Evolutionary conservation across 2,113 vertebrate genomes (phyloP).

Genomic region (Gymnogyps californianus): DNA sequence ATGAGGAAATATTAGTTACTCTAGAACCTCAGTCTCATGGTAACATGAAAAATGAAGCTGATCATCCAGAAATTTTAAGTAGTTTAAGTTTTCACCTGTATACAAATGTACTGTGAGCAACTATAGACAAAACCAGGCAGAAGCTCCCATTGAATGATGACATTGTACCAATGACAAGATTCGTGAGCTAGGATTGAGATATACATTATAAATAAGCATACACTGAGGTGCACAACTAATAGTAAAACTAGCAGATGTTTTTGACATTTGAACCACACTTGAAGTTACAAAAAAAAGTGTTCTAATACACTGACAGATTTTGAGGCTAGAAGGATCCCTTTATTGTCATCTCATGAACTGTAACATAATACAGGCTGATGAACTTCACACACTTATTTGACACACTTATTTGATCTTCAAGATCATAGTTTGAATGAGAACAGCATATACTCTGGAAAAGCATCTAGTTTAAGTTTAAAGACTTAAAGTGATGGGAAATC

Average conservation of each 20-base stretch:
- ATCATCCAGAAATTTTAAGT: neutral
- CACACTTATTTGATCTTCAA: neutral
- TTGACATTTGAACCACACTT: neutral
- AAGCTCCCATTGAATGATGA: neutral
- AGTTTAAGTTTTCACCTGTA: neutral
- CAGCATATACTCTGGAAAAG: neutral
- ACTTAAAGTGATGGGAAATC: neutral
- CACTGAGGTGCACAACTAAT: neutral
- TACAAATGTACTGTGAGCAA: neutral
- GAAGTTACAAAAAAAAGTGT: neutral
- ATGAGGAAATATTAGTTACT: neutral
- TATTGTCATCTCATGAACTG: neutral
- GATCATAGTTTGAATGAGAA: neutral
- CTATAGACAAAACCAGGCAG: neutral
- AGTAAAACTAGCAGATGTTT: neutral
- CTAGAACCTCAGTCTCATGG: neutral
- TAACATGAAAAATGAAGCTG: neutral
- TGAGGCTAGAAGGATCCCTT: neutral
- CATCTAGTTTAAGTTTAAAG: neutral
- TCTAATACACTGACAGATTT: neutral
- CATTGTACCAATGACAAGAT: neutral
- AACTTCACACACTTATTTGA: neutral
- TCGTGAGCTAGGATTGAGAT: neutral
- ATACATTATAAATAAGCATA: neutral
- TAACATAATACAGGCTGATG: neutral